Evolutionary conservation across 1,140 invertebrate genomes (phyloP).

Genomic region (Gonatopus flavifemur): DNA sequence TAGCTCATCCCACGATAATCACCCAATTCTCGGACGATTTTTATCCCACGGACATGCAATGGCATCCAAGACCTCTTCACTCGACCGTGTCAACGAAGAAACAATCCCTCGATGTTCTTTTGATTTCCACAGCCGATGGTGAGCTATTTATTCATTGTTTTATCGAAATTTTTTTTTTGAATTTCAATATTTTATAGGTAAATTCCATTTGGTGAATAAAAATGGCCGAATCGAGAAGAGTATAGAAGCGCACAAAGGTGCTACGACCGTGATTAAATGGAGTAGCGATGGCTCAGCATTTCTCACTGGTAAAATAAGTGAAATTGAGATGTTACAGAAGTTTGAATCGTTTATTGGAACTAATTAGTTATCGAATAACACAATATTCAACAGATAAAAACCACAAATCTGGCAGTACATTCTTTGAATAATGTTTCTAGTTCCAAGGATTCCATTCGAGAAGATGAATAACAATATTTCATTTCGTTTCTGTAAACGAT

Average conservation of each 20-base stretch:
- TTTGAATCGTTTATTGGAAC: no score
- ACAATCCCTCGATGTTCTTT: slow-evolving; percentile 80
- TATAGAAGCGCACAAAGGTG: slow-evolving; percentile 91
- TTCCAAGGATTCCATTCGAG: no score
- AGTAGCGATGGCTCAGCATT: slow-evolving; percentile 90
- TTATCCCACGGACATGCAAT: slow-evolving; percentile 87
- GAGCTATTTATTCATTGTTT: slow-evolving; percentile 7
- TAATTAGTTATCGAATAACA: no score
- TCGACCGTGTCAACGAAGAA: slow-evolving; percentile 57
- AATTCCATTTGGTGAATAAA: slow-evolving; percentile 85
- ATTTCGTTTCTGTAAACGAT: no score
- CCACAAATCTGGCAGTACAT: no score
- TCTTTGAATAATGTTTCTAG: no score
- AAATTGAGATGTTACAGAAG: no score
- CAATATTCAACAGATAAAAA: no score
- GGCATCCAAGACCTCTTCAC: slow-evolving; percentile 52
- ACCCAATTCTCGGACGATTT: slow-evolving; percentile 80
- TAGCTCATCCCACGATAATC: slow-evolving; percentile 74
- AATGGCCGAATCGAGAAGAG: slow-evolving; percentile 90
- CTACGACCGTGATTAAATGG: slow-evolving; percentile 83
- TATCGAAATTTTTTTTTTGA: slow-evolving; percentile 7
- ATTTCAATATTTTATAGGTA: slow-evolving; percentile 60
- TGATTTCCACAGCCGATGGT: slow-evolving; percentile 90
- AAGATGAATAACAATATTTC: no score
- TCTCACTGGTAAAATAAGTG: slow-evolving; percentile 72